Conservation (phyloP, 2,113 vertebrate species). For the Centropus unirufus region DNA sequence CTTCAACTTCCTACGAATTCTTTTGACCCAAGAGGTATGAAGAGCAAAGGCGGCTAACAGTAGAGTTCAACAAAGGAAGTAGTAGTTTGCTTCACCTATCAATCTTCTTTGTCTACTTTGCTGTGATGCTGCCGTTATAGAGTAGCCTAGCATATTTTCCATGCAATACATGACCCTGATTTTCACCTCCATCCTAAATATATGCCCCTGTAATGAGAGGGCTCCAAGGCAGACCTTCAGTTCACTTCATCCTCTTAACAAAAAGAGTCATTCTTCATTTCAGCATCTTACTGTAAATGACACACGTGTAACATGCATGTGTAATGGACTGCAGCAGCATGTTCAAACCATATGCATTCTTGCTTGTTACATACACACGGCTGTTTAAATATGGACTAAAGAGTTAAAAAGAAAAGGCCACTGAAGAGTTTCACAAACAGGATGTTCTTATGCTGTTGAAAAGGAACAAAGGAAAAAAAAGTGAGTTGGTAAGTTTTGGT, state of each 20-base stretch:
- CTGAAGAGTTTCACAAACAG: background rate
- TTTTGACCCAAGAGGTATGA: background rate
- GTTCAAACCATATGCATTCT: background rate
- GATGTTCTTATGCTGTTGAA: background rate
- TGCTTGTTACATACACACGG: background rate
- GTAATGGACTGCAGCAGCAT: background rate
- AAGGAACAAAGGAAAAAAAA: background rate
- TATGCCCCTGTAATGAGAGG: rapidly evolving
- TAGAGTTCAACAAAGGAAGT: background rate
- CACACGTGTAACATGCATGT: rapidly evolving
- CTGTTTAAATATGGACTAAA: background rate
- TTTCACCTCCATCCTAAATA: background rate
- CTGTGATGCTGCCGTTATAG: background rate
- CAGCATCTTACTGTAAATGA: background rate
- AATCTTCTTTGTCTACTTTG: background rate
- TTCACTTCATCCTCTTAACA: background rate
- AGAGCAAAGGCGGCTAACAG: background rate
- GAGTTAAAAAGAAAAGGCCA: background rate
- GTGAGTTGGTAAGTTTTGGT: background rate
- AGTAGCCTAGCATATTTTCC: background rate
- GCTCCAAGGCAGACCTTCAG: background rate
- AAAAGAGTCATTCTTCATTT: background rate
- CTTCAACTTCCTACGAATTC: background rate
- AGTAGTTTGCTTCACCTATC: background rate
- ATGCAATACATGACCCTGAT: background rate